Evolutionary conservation across 2,888 invertebrate genomes (phyloP).

Genomic region (Heliconius charithonia): DNA sequence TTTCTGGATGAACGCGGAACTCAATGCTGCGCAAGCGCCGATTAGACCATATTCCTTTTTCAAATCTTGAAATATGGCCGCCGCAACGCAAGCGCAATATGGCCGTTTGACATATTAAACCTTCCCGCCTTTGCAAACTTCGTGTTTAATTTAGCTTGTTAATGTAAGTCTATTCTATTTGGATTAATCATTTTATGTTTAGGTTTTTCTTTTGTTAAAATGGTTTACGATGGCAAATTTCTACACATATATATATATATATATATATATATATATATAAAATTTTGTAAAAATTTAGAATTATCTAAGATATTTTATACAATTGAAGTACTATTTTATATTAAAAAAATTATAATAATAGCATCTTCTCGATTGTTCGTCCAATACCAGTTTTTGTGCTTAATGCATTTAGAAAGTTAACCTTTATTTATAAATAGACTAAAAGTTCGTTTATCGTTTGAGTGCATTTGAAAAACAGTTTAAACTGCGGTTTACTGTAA

Average conservation of each 20-base stretch:
- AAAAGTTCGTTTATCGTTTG: background rate
- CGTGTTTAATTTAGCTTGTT: slow-evolving; percentile 27
- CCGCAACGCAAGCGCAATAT: slow-evolving; percentile 31
- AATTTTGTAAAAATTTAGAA: background rate
- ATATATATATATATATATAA: too few species aligned
- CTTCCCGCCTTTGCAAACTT: background rate
- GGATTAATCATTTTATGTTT: slow-evolving; percentile 1
- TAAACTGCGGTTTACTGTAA: background rate
- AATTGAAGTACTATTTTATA: background rate
- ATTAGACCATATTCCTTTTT: slow-evolving; percentile 54
- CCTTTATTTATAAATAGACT: background rate
- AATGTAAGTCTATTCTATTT: slow-evolving; percentile 22
- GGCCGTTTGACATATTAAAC: slow-evolving; percentile 29
- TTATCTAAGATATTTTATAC: background rate
- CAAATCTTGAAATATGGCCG: slow-evolving; percentile 48
- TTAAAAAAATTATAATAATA: background rate
- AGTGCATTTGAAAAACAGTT: background rate
- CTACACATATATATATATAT: too few species aligned
- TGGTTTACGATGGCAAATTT: background rate
- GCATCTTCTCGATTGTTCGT: background rate
- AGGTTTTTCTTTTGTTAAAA: background rate
- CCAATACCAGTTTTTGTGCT: background rate
- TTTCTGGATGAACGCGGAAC: slow-evolving; percentile 72
- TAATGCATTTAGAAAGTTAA: background rate
- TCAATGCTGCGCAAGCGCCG: slow-evolving; percentile 49